Percentiles rank a stretch among this genome's conserved stretches.
Evolutionary conservation across 1,140 invertebrate species (phyloP).

Genomic region (Hylyphantes graminicola): DNA sequence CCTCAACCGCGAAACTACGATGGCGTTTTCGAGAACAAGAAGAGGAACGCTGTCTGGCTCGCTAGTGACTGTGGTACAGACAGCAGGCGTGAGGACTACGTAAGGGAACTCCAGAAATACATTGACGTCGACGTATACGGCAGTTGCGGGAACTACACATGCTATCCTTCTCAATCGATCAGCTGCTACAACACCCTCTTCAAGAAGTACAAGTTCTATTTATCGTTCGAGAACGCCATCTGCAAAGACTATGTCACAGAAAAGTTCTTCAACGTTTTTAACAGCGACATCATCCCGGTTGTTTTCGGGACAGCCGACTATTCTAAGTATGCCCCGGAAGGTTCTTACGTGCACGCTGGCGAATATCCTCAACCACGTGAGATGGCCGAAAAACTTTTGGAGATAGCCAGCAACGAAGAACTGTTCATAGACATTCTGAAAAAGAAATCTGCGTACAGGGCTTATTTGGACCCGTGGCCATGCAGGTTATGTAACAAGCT

Average conservation of each 20-base stretch:
- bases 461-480: constrained; percentile 61
- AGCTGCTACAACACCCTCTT: constrained; percentile 62
- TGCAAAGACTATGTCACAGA: constrained; percentile 64
- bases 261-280: constrained; percentile 65
- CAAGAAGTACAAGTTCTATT: constrained; percentile 66
- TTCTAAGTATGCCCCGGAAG: constrained; percentile 72
- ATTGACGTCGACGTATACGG: constrained; percentile 78
- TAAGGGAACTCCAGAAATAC: constrained; percentile 71
- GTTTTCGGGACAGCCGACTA: constrained; percentile 76
- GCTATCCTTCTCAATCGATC: constrained; percentile 56
- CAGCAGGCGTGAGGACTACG: constrained; percentile 72
- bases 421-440: constrained; percentile 65
- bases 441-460: constrained; percentile 62
- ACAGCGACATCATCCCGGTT: constrained; percentile 74
- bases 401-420: constrained; percentile 67
- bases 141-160: constrained; percentile 69
- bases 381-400: constrained; percentile 71
- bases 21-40: constrained; percentile 39
- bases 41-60: constrained; percentile 72
- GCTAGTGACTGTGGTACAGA: constrained; percentile 74
- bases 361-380: constrained; percentile 70
- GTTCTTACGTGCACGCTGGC: constrained; percentile 75
- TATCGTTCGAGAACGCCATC: constrained; percentile 67
- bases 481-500: constrained; percentile 64
- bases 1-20: background rate